These are phyloP conservation scores for Chamaetylas fuelleborni DNA, from an alignment of 2,113 vertebrate genomes.

Conservation along the genomic window DNA sequence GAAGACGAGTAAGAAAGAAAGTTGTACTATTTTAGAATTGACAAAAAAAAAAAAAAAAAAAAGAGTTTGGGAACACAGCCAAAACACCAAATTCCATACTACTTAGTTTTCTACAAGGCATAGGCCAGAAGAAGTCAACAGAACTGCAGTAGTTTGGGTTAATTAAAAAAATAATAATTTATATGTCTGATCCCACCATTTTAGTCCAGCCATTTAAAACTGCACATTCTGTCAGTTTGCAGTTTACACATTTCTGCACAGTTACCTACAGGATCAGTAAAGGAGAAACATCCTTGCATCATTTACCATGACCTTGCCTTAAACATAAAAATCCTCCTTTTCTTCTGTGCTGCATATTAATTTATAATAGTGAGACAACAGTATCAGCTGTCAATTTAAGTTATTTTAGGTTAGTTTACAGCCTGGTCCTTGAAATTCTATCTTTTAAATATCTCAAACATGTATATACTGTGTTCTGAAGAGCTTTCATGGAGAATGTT, in stretches of 20 bases:
- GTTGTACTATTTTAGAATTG: background rate
- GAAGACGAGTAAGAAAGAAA: background rate
- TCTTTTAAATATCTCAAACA: conserved; percentile 55
- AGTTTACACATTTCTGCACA: background rate
- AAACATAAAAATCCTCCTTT: background rate
- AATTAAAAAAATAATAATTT: background rate
- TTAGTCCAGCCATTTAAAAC: background rate
- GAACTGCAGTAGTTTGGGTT: background rate
- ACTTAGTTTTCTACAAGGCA: background rate
- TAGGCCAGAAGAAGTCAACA: background rate
- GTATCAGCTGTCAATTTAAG: background rate
- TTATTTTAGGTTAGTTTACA: conserved; percentile 45
- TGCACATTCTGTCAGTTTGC: background rate
- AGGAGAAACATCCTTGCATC: background rate
- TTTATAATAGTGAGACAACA: background rate
- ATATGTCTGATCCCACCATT: background rate
- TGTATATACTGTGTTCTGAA: conserved; percentile 60
- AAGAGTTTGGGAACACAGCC: background rate
- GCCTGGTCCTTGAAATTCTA: conserved; percentile 32
- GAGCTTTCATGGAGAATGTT: conserved; percentile 66
- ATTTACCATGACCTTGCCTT: background rate
- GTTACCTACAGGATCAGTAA: background rate
- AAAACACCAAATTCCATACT: background rate
- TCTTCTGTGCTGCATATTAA: conserved; percentile 28
- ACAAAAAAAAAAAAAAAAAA: background rate